These are phyloP conservation scores for Malurus elegans DNA, from an alignment of 2,113 vertebrate genomes.

Conservation along the genomic window DNA sequence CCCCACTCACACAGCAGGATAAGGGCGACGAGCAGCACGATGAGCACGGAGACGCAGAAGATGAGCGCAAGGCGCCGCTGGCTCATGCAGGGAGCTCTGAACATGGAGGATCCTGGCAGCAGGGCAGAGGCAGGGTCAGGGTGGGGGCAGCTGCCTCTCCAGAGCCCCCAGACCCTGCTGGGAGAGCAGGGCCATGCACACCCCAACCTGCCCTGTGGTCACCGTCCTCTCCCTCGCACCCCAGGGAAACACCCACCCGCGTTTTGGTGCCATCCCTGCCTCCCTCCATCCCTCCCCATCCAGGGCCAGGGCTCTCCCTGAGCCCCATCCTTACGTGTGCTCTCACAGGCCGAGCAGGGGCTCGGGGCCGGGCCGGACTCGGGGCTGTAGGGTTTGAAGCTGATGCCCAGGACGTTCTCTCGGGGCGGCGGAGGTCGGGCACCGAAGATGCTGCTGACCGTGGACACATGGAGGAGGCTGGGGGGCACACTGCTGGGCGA, in stretches of 20 bases:
- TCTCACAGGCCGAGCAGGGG: conserved; percentile 21
- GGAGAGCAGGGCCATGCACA: background rate
- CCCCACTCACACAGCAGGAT: conserved; percentile 75
- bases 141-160: background rate
- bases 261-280: background rate
- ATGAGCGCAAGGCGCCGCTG: conserved; percentile 67
- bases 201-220: fast-evolving
- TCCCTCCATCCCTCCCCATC: background rate
- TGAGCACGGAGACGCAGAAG: conserved; percentile 69
- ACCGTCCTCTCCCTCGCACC: too few species aligned
- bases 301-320: background rate
- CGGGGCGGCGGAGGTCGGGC: background rate
- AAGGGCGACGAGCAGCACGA: conserved; percentile 68
- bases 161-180: background rate
- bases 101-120: conserved; percentile 51
- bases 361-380: background rate
- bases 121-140: background rate
- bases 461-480: conserved; percentile 13
- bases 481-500: background rate
- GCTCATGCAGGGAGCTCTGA: conserved; percentile 68
- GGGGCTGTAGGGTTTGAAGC: conserved; percentile 32
- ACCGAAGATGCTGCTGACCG: background rate
- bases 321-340: conserved; percentile 36
- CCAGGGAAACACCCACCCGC: background rate
- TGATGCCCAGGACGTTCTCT: conserved; percentile 24